These are phyloP conservation scores for Blennius ocellaris DNA, from an alignment of 2,113 vertebrate species.

Conservation along the genomic window DNA sequence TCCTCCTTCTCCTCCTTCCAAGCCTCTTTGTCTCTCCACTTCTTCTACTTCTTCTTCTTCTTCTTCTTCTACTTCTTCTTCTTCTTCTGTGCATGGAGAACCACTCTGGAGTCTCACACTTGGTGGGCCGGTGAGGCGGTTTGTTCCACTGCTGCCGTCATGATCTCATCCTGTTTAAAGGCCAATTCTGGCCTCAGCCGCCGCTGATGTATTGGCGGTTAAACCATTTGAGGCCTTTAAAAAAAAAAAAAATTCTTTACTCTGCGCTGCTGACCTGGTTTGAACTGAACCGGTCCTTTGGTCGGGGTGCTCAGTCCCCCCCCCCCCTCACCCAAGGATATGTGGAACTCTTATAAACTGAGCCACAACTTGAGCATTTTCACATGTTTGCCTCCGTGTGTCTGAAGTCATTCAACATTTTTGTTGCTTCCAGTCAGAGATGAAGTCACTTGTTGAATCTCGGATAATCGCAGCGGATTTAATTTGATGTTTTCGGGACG, in stretches of 20 bases:
- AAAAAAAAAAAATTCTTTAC: no score
- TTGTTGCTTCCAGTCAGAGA: background rate
- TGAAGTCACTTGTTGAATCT: background rate
- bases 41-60: constrained; percentile 1
- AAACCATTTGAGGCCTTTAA: constrained; percentile 37
- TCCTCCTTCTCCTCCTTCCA: background rate
- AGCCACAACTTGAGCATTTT: constrained; percentile 1
- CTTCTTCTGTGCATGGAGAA: constrained; percentile 2
- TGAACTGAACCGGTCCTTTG: constrained; percentile 39
- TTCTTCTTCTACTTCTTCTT: constrained; percentile 1
- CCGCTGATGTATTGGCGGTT: constrained; percentile 65
- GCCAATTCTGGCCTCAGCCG: constrained; percentile 45
- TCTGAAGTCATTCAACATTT: background rate
- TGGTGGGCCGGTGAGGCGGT: constrained; percentile 60
- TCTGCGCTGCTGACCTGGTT: constrained; percentile 48
- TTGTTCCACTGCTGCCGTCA: constrained; percentile 73
- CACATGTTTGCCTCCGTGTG: background rate
- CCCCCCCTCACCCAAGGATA: constrained; percentile 5
- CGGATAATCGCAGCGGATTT: constrained; percentile 1
- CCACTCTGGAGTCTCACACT: constrained; percentile 4
- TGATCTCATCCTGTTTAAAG: constrained; percentile 72
- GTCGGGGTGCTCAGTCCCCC: constrained; percentile 17
- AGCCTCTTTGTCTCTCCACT: background rate
- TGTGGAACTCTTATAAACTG: constrained; percentile 9
- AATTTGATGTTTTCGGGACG: background rate